These are phyloP conservation scores for Anoplopoma fimbria DNA, from an alignment of 2,113 vertebrate genomes.

Conservation along the genomic window DNA sequence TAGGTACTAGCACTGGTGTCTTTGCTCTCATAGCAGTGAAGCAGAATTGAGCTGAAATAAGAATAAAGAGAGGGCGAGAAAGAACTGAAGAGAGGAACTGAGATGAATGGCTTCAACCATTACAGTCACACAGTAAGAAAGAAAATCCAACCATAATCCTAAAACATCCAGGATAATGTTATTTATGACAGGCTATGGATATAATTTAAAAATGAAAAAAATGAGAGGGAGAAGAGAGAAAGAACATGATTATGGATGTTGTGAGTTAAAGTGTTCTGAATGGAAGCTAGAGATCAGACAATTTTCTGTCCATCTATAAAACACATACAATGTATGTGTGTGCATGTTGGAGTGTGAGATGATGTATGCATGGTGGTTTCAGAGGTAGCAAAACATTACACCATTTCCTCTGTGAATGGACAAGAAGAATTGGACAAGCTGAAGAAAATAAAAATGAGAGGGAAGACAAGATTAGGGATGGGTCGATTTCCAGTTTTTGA, in stretches of 20 bases:
- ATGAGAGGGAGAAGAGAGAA: not conserved
- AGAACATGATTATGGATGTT: conserved; percentile 6
- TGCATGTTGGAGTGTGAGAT: not conserved
- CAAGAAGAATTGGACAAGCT: not conserved
- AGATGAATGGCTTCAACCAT: not conserved
- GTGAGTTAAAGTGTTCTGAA: not conserved
- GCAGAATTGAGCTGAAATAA: not conserved
- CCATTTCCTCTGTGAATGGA: conserved; percentile 6
- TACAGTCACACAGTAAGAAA: not conserved
- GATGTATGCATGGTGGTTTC: not conserved
- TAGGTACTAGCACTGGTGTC: not conserved
- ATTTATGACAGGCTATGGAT: conserved; percentile 7
- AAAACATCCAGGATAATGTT: not conserved
- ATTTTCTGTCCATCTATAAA: not conserved
- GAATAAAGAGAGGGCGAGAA: not conserved
- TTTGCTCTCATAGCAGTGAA: not conserved
- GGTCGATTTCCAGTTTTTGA: not conserved
- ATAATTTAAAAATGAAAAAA: conserved; percentile 9
- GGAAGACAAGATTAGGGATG: not conserved
- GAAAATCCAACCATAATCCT: not conserved
- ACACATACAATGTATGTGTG: not conserved
- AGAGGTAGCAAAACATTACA: not conserved
- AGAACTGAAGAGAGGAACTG: not conserved
- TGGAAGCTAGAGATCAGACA: not conserved
- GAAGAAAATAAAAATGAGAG: not conserved